These are phyloP conservation scores for Thalpophila matura DNA, from an alignment of 2,888 invertebrate species.

Conservation along the genomic window DNA sequence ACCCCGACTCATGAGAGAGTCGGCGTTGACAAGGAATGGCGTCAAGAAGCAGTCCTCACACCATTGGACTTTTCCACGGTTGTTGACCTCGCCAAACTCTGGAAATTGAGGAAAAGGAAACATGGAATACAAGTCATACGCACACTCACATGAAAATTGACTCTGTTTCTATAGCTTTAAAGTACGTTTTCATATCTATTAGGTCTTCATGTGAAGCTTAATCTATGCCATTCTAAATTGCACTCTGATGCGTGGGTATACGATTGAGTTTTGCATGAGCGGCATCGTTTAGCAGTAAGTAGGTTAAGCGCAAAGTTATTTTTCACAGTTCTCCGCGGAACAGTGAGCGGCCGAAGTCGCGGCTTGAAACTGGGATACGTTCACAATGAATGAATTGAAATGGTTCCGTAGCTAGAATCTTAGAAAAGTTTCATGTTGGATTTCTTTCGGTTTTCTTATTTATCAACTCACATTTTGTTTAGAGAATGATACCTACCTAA, in stretches of 20 bases:
- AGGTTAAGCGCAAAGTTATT: constrained; percentile 72
- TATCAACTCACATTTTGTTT: too few relatives aligned
- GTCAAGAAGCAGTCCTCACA: constrained; percentile 31
- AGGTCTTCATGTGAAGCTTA: not conserved
- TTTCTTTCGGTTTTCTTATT: not conserved
- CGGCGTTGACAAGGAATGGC: constrained; percentile 33
- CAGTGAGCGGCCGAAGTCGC: constrained; percentile 27
- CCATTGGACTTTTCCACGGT: constrained; percentile 49
- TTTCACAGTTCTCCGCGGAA: constrained; percentile 63
- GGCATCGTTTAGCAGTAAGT: constrained; percentile 55
- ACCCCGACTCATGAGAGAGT: constrained; percentile 11
- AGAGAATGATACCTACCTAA: too few relatives aligned
- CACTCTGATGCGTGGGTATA: not conserved
- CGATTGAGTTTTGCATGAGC: constrained; percentile 13
- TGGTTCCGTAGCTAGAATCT: constrained; percentile 5
- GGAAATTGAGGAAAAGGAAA: constrained; percentile 52
- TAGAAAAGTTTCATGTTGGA: not conserved
- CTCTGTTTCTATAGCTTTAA: rapidly evolving
- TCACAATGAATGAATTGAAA: constrained; percentile 33
- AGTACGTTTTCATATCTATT: constrained; percentile 38
- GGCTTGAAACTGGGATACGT: constrained; percentile 48
- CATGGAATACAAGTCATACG: constrained; percentile 24
- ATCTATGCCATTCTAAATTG: constrained; percentile 6
- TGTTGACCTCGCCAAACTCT: constrained; percentile 60
- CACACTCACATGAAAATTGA: constrained; percentile 1